Base-by-base conservation (phyloP, 1,140 invertebrate species). In the Calycopis cecrops region DNA sequence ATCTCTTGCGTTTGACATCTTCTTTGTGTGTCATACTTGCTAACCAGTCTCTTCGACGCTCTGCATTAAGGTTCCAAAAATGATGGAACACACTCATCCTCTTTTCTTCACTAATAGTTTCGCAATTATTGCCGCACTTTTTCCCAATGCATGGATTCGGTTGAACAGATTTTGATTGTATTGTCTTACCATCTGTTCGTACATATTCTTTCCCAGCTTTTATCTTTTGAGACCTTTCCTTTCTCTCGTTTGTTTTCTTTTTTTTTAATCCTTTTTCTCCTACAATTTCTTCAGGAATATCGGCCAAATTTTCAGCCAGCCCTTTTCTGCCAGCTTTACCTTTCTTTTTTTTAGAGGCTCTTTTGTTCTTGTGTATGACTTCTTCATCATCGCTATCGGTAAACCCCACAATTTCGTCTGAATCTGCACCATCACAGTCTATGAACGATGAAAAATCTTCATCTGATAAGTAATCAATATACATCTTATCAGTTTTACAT, bases 61-160 rank as follows among this genome's bases (percentile, higher is more conserved):
- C 28, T 38, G 28, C 40, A 14, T 18, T 18, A 37, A 28, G 28
- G 14, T 38, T 55, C 53, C 44, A 48, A 55, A 55, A 55, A 55
- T 48, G 28, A 38, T 48, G 37, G 14, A 48, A 48, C 4, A 55
- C 10, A n/a, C 34, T 51, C 10, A 17, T 38, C 10, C 35, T 35
- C 49, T 9, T 51, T 38, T 51, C 35, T 51, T 51, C 35, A 37
- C 14, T 51, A 18, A 51, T 17, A 51, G 35, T 18, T 37, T 37
- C 16, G 16, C 49, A 51, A 51, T 51, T n/a, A n/a, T n/a, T n/a
- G n/a, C n/a, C n/a, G n/a, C n/a, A n/a, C n/a, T n/a, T n/a, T n/a
- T n/a, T n/a, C n/a, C 53, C 53, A 17, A 35, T 12, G 40, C 53
- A 55, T 37, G 53, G 53, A 55, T 55, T 55, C 34, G 35, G 14